Evolutionary conservation across 2,888 invertebrate species (phyloP).

Genomic region (Arrhopalites spinosus): DNA sequence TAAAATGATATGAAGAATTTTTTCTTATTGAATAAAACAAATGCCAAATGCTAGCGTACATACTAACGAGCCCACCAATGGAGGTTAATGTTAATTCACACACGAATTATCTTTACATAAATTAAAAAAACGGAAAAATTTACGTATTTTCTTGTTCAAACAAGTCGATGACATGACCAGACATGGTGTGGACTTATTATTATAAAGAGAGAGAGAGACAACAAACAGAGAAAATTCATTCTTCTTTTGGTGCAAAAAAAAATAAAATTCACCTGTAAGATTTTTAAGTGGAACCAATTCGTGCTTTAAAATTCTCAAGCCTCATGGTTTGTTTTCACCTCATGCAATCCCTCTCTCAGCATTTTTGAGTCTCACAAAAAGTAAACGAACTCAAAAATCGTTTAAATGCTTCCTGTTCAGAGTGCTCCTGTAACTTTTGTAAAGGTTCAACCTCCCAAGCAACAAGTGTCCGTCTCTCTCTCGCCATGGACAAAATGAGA

Average conservation of each 20-base stretch:
- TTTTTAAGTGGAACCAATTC: constrained; percentile 15
- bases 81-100: neutral
- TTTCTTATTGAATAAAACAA: no score
- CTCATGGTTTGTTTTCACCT: neutral
- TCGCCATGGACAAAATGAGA: no score
- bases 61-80: no score
- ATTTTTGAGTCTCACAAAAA: no score
- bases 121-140: neutral
- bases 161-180: neutral
- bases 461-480: neutral
- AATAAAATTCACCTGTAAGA: neutral
- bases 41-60: no score
- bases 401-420: neutral
- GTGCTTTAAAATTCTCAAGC: neutral
- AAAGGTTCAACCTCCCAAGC: no score
- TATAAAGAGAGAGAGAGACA: neutral
- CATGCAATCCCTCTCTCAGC: neutral
- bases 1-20: no score
- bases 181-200: neutral
- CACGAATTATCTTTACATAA: neutral
- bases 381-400: neutral
- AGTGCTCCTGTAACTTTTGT: no score
- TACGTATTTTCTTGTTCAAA: neutral
- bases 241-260: no score
- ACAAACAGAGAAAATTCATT: neutral